phyloP scores from a whole-genome alignment of 2,797 vertebrate species.

The Eleutherodactylus coqui region DNA sequence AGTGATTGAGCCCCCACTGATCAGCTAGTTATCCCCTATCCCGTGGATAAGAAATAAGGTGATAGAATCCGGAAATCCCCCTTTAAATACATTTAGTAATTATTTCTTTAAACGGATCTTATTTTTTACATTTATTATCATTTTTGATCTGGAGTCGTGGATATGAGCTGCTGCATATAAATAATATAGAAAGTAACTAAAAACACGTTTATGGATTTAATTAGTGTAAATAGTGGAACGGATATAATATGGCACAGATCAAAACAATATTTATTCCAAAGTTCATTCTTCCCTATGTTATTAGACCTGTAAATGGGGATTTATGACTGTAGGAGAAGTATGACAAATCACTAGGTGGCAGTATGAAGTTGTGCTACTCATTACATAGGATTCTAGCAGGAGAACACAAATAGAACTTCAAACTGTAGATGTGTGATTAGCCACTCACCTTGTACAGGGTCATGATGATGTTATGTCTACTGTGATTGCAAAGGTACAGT shows the following conservation, averaged over 20 bases:
- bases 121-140: too few species aligned
- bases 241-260: neutral
- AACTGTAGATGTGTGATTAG: slow-evolving; percentile 53
- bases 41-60: too few species aligned
- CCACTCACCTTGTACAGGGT: slow-evolving; percentile 53
- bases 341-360: slow-evolving; percentile 48
- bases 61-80: too few species aligned
- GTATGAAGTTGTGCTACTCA: slow-evolving; percentile 25
- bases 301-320: neutral
- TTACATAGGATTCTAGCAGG: neutral
- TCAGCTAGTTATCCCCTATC: too few species aligned
- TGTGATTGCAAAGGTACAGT: slow-evolving; percentile 52
- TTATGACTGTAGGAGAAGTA: neutral
- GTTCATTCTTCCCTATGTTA: neutral
- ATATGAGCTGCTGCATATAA: too few species aligned
- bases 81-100: too few species aligned
- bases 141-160: too few species aligned
- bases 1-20: too few species aligned
- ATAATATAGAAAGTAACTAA: neutral
- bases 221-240: neutral
- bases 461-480: slow-evolving; percentile 44
- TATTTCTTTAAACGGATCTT: too few species aligned
- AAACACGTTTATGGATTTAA: neutral
- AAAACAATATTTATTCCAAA: neutral
- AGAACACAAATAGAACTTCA: slow-evolving; percentile 37